Conservation (phyloP, 2,797 vertebrate genomes). For the Eupleurogrammus muticus region DNA sequence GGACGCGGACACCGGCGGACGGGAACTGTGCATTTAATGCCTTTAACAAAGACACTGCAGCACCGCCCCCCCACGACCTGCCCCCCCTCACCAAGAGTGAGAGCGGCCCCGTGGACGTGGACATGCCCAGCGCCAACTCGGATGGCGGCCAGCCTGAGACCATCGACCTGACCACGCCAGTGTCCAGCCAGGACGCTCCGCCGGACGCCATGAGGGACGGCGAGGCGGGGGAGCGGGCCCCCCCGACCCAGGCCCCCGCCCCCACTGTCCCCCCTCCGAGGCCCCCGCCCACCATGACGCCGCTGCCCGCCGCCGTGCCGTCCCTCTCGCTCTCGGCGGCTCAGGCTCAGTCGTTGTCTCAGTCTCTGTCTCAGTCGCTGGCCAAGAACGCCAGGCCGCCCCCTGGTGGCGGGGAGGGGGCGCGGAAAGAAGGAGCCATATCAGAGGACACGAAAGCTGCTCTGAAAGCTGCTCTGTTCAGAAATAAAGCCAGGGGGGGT, state of each 20-base stretch:
- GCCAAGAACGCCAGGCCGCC: slow-evolving; percentile 74
- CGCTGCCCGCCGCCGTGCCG: slow-evolving; percentile 72
- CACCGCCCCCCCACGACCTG: slow-evolving; percentile 62
- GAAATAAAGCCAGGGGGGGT: slow-evolving; percentile 92
- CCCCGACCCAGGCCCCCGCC: slow-evolving; percentile 58
- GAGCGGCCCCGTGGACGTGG: slow-evolving; percentile 85
- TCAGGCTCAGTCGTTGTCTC: slow-evolving; percentile 84
- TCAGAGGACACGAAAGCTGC: slow-evolving; percentile 95
- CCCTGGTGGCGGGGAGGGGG: slow-evolving; percentile 71
- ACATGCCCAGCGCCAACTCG: slow-evolving; percentile 90
- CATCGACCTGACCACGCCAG: slow-evolving; percentile 88
- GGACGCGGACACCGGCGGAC: slow-evolving; percentile 44
- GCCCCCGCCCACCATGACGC: slow-evolving; percentile 57
- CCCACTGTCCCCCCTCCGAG: slow-evolving; percentile 55
- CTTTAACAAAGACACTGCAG: slow-evolving; percentile 69
- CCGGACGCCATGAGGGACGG: slow-evolving; percentile 75
- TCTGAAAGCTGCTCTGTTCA: slow-evolving; percentile 90
- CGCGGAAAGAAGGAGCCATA: slow-evolving; percentile 91
- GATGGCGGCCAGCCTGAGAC: slow-evolving; percentile 86
- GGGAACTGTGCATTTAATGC: slow-evolving; percentile 65
- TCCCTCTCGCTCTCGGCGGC: slow-evolving; percentile 80
- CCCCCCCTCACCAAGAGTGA: slow-evolving; percentile 70
- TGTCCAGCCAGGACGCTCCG: slow-evolving; percentile 74
- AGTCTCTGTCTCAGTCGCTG: slow-evolving; percentile 81
- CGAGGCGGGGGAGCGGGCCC: slow-evolving; percentile 57